Conservation (phyloP, 2,888 invertebrate genomes). For the Deroplatys truncata region DNA sequence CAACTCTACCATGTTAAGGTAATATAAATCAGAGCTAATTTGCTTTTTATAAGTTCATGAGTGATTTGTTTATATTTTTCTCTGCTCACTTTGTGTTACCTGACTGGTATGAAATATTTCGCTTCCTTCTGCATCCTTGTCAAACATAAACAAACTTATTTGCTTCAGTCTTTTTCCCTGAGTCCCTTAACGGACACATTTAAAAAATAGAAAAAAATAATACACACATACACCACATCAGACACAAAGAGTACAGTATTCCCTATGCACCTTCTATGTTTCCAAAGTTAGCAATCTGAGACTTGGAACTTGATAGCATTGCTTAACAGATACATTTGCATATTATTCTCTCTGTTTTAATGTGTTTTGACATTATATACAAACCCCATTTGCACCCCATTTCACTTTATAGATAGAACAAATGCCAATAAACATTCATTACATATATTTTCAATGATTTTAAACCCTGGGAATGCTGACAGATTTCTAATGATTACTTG, state of each 20-base stretch:
- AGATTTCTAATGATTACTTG: too few relatives aligned
- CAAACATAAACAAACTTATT: not conserved
- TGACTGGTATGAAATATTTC: not conserved
- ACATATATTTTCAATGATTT: too few relatives aligned
- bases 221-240: not conserved
- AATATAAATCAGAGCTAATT: not conserved
- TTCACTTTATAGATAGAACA: not conserved
- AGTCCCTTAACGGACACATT: not conserved
- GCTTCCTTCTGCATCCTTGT: not conserved
- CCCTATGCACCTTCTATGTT: not conserved
- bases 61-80: not conserved
- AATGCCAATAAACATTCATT: too few relatives aligned
- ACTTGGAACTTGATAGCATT: not conserved
- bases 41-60: not conserved
- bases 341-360: not conserved
- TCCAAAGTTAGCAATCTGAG: not conserved
- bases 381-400: not conserved
- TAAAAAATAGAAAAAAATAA: not conserved
- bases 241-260: not conserved
- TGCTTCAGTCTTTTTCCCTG: not conserved
- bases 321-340: not conserved
- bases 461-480: too few relatives aligned
- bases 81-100: not conserved
- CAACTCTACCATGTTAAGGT: not conserved
- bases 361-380: not conserved